Evolutionary conservation across 2,888 invertebrate species (phyloP).

Genomic region (Paralinhomoeus sp.): DNA sequence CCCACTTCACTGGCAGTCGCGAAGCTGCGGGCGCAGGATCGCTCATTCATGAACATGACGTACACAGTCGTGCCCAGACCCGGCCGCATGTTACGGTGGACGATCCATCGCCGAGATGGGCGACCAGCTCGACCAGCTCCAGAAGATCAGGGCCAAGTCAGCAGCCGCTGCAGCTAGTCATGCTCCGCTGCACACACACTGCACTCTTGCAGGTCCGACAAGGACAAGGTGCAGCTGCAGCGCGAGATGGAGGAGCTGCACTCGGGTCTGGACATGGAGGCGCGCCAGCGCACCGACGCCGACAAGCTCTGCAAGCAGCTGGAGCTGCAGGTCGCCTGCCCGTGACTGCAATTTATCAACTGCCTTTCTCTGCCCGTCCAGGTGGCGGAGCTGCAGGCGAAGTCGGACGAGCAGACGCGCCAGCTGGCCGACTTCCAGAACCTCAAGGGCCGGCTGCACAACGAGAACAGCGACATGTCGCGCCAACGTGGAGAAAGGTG

Average conservation of each 20-base stretch:
- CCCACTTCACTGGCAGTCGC: too few relatives aligned
- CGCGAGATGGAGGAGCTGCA: constrained; percentile 31
- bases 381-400: not conserved
- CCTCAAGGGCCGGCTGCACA: constrained; percentile 72
- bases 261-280: constrained; percentile 94
- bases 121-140: constrained; percentile 96
- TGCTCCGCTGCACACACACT: too few relatives aligned
- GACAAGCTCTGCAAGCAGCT: constrained; percentile 59
- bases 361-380: not conserved
- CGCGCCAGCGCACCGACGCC: constrained; percentile 97
- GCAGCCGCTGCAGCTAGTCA: too few relatives aligned
- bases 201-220: constrained; percentile 14
- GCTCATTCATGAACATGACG: too few relatives aligned
- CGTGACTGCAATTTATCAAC: constrained; percentile 4
- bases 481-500: constrained; percentile 39
- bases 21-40: too few relatives aligned
- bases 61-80: too few relatives aligned
- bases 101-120: constrained; percentile 95
- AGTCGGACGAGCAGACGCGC: too few relatives aligned
- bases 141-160: constrained; percentile 97
- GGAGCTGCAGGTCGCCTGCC: constrained; percentile 11
- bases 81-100: too few relatives aligned
- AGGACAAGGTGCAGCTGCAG: constrained; percentile 12
- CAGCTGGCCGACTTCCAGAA: too few relatives aligned
- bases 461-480: constrained; percentile 89